These are phyloP conservation scores for Scaptomyza pallida DNA, from an alignment of 1,140 invertebrate genomes.

Conservation along the genomic window DNA sequence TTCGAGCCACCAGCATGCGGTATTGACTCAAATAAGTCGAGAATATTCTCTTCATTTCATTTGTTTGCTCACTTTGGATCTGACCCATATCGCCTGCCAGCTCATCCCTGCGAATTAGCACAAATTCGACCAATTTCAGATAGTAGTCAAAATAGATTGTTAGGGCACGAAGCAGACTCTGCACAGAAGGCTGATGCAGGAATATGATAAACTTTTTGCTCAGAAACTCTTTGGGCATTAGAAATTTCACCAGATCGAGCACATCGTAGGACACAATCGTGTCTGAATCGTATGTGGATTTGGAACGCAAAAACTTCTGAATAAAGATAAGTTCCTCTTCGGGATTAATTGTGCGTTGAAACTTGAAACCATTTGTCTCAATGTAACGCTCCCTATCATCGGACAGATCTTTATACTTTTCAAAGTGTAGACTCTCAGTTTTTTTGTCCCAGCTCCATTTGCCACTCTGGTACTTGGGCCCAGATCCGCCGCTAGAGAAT, in stretches of 20 bases:
- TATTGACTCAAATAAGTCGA: conserved; percentile 59
- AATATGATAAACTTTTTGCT: conserved; percentile 54
- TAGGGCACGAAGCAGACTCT: conserved; percentile 57
- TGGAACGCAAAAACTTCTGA: conserved; percentile 51
- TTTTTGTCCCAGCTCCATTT: conserved; percentile 63
- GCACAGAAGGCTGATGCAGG: conserved; percentile 51
- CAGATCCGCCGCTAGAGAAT: conserved; percentile 5
- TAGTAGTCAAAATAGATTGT: conserved; percentile 77
- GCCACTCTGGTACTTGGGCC: conserved; percentile 62
- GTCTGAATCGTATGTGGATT: conserved; percentile 51
- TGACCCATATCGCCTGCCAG: conserved; percentile 49
- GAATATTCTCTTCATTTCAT: conserved; percentile 58
- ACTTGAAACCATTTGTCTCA: conserved; percentile 54
- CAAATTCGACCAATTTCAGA: conserved; percentile 64
- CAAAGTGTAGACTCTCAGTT: conserved; percentile 50
- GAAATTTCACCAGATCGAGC: conserved; percentile 61
- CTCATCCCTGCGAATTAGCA: conserved; percentile 69
- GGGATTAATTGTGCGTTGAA: conserved; percentile 59
- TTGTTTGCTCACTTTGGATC: conserved; percentile 67
- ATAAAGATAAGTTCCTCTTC: conserved; percentile 70
- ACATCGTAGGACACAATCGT: conserved; percentile 64
- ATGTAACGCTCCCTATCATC: conserved; percentile 44
- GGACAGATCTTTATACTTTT: conserved; percentile 42
- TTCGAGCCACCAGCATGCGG: conserved; percentile 62
- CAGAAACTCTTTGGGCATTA: conserved; percentile 58